Base-by-base conservation (phyloP, 2,797 vertebrate genomes). In the Phaenicophaeus curvirostris region DNA sequence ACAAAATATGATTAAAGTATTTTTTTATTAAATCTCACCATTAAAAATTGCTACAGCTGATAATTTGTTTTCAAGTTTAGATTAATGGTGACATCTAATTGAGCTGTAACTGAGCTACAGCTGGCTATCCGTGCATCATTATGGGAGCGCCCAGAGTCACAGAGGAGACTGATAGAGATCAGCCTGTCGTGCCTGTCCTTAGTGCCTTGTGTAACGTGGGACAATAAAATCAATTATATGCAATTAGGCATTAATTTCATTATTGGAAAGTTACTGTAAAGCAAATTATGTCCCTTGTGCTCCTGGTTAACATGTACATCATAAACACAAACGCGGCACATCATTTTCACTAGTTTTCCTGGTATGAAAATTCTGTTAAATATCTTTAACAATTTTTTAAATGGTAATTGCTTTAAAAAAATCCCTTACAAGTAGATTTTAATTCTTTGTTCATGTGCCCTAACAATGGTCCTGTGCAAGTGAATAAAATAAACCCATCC, bases 161-260 rank as follows among this genome's bases (percentile, higher is more conserved):
- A 79, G 51, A 86, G 20, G 24, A 94, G 30, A 55, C 83, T n/a
- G 54, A 89, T 82, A 95, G 75, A 91, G 59, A 95, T 93, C 85
- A 95, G 79, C 39, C 15, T 92, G 41, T 54, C 2, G 0, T 81
- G 48, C 39, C 75, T 93, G 35, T 63, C 54, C 42, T 78, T 72
- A 75, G 25, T 73, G 67, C 28, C 69, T 90, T 83, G 42, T 65
- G 69, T 53, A 95, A 76, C 73, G 58, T 65, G 42, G 65, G 50
- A 81, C 5, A 19, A 86, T 37, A 91, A 91, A 96, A 93, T 84
- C 62, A 91, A 89, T 87, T 86, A 61, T 19, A 76, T 61, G 23
- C 76, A 90, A 69, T 90, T 95, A 91, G 39, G 28, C 67, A 92
- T 90, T 93, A 83, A 85, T 91, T 89, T 92, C 65, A 58, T 59